A percentile compares a stretch with the other conserved stretches of the same genome.
Evolutionary conservation across 2,888 invertebrate species (phyloP).

Genomic region (Drosophila stalkeri): DNA sequence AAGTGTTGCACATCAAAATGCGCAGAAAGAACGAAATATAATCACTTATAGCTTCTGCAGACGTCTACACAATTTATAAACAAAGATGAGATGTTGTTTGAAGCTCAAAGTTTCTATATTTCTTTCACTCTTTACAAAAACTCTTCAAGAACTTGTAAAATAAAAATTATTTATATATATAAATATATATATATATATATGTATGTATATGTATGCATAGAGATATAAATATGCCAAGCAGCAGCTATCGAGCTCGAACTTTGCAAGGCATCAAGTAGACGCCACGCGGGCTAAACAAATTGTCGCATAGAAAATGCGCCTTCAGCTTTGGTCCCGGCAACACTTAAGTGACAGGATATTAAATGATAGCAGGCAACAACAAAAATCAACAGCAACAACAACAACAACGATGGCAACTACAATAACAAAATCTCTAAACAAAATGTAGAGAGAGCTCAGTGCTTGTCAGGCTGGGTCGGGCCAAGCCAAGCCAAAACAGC

Average conservation of each 20-base stretch:
- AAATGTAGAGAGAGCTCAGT: conserved; percentile 26
- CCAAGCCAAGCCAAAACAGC: conserved; percentile 19
- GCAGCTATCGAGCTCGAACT: conserved; percentile 15
- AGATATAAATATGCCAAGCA: conserved; percentile 30
- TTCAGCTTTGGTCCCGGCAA: conserved; percentile 22
- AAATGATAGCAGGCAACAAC: conserved; percentile 69
- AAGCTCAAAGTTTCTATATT: not conserved
- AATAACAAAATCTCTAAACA: conserved; percentile 20
- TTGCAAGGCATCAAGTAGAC: conserved; percentile 29
- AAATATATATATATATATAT: not conserved
- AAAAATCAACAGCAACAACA: conserved; percentile 9
- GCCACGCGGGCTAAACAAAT: conserved; percentile 35
- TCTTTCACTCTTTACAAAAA: not conserved
- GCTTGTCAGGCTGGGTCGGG: conserved; percentile 5
- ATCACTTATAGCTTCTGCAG: not conserved
- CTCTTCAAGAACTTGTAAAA: conserved; percentile 9
- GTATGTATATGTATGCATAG: not conserved
- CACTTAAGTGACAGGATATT: conserved; percentile 77
- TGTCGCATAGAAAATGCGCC: conserved; percentile 19
- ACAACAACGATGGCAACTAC: conserved; percentile 7
- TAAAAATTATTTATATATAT: conserved; percentile 1
- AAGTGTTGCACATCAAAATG: not conserved
- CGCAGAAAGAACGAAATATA: not conserved
- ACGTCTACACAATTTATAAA: not conserved
- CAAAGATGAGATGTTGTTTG: conserved; percentile 7